A percentile compares a stretch with the other conserved stretches of the same genome.
Evolutionary conservation across 2,888 invertebrate genomes (phyloP).

Genomic region (Xylota sylvarum): DNA sequence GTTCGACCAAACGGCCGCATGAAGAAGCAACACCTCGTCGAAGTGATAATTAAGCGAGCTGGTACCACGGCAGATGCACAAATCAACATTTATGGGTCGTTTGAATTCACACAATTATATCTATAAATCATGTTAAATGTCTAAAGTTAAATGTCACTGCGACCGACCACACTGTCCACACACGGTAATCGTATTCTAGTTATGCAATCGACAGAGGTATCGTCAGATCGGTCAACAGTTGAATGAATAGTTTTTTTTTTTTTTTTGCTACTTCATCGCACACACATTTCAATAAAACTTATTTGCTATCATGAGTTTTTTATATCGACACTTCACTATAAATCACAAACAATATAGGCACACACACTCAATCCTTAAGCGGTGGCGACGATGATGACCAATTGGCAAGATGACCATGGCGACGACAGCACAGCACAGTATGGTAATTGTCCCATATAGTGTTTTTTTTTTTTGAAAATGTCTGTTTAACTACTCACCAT

Average conservation of each 20-base stretch:
- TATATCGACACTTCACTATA: slow-evolving; percentile 58
- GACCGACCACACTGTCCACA: slow-evolving; percentile 57
- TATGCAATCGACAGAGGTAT: slow-evolving; percentile 51
- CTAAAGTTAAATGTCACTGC: slow-evolving; percentile 73
- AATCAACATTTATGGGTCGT: slow-evolving; percentile 61
- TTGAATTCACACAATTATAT: slow-evolving; percentile 66
- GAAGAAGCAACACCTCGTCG: slow-evolving; percentile 42
- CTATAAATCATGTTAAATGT: slow-evolving; percentile 70
- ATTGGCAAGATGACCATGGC: slow-evolving; percentile 60
- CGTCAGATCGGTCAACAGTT: slow-evolving; percentile 49
- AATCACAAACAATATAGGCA: slow-evolving; percentile 50
- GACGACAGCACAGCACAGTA: slow-evolving; percentile 24
- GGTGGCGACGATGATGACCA: slow-evolving; percentile 25
- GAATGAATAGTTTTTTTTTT: slow-evolving; percentile 9
- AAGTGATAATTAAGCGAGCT: slow-evolving; percentile 67
- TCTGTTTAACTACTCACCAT: slow-evolving; percentile 69
- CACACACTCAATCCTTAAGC: slow-evolving; percentile 51
- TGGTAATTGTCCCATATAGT: slow-evolving; percentile 41
- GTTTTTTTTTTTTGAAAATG: slow-evolving; percentile 40
- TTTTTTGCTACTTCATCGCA: slow-evolving; percentile 24
- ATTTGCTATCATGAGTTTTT: slow-evolving; percentile 31
- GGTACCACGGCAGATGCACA: slow-evolving; percentile 46
- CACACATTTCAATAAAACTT: slow-evolving; percentile 53
- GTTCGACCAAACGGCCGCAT: slow-evolving; percentile 29
- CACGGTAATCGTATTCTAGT: slow-evolving; percentile 56